These are phyloP conservation scores for Dolichopus griseipennis DNA, from an alignment of 2,888 invertebrate species.

Conservation along the genomic window DNA sequence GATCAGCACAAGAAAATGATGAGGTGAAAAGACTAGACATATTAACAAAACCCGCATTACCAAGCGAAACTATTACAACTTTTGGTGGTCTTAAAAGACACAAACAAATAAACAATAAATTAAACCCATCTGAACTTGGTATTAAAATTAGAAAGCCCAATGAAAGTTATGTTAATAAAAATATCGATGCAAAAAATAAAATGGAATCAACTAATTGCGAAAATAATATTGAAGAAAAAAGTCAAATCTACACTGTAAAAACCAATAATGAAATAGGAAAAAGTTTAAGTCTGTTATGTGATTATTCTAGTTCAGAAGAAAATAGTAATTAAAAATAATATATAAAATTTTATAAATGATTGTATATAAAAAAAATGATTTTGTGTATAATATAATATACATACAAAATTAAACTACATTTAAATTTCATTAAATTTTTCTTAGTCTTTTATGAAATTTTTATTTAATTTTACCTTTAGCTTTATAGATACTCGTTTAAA, in stretches of 20 bases:
- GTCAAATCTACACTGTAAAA: not conserved
- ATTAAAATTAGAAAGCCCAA: slow-evolving; percentile 31
- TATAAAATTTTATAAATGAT: too few relatives aligned
- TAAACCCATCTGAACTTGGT: slow-evolving; percentile 35
- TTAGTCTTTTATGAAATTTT: too few relatives aligned
- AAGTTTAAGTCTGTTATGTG: slow-evolving; percentile 21
- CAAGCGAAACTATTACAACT: slow-evolving; percentile 46
- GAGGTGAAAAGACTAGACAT: slow-evolving; percentile 46
- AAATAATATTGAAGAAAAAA: not conserved
- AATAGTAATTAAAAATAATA: slow-evolving; percentile 11
- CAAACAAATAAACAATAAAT: slow-evolving; percentile 42
- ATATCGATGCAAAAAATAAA: not conserved
- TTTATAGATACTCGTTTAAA: too few relatives aligned
- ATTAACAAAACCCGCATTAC: slow-evolving; percentile 49
- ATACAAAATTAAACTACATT: too few relatives aligned
- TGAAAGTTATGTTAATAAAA: not conserved
- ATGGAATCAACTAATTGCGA: not conserved
- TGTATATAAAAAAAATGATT: too few relatives aligned
- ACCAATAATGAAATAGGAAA: not conserved
- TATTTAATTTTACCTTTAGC: too few relatives aligned
- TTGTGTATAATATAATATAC: too few relatives aligned
- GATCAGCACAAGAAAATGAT: slow-evolving; percentile 53
- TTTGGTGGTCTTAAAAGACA: slow-evolving; percentile 52
- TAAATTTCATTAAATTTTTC: too few relatives aligned
- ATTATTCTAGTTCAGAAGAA: slow-evolving; percentile 26